Percentiles rank a stretch among this genome's conserved stretches.
These are phyloP conservation scores for Diaphora mendica DNA, from an alignment of 2,888 invertebrate genomes.

Conservation along the genomic window DNA sequence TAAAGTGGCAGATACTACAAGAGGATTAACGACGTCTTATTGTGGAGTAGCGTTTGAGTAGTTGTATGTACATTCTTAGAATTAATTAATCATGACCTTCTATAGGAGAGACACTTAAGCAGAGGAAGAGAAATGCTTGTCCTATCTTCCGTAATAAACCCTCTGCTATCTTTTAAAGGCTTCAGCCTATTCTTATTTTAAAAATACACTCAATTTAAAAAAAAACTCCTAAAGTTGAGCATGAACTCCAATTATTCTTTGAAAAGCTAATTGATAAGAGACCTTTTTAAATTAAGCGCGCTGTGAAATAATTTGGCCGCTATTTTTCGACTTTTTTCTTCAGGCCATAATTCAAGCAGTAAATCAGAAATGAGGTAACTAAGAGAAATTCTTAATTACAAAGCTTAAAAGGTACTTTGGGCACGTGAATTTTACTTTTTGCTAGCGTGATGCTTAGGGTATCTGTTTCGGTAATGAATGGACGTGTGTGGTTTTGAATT, in stretches of 20 bases:
- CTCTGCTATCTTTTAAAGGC: not conserved
- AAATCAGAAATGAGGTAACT: slow-evolving; percentile 72
- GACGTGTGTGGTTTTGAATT: slow-evolving; percentile 14
- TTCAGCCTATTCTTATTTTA: slow-evolving; percentile 4
- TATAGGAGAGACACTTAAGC: not conserved
- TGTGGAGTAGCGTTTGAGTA: slow-evolving; percentile 3
- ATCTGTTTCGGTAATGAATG: slow-evolving; percentile 17
- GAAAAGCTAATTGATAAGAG: slow-evolving; percentile 63
- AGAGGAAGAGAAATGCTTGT: not conserved
- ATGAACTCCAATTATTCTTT: slow-evolving; percentile 50
- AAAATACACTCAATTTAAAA: slow-evolving; percentile 20
- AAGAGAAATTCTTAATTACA: slow-evolving; percentile 77
- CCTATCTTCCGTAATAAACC: not conserved
- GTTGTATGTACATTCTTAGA: not conserved
- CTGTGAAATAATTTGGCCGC: slow-evolving; percentile 58
- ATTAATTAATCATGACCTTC: not conserved
- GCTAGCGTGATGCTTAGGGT: slow-evolving; percentile 34
- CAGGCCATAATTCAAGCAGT: slow-evolving; percentile 69
- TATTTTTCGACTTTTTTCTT: slow-evolving; percentile 58
- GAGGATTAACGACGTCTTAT: not conserved
- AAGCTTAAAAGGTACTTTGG: slow-evolving; percentile 64
- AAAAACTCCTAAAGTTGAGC: slow-evolving; percentile 35
- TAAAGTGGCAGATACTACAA: slow-evolving; percentile 1
- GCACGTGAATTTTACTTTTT: slow-evolving; percentile 65
- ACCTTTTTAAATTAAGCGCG: slow-evolving; percentile 63